phyloP scores from a whole-genome alignment of 2,113 vertebrate species.

The Columba livia region DNA sequence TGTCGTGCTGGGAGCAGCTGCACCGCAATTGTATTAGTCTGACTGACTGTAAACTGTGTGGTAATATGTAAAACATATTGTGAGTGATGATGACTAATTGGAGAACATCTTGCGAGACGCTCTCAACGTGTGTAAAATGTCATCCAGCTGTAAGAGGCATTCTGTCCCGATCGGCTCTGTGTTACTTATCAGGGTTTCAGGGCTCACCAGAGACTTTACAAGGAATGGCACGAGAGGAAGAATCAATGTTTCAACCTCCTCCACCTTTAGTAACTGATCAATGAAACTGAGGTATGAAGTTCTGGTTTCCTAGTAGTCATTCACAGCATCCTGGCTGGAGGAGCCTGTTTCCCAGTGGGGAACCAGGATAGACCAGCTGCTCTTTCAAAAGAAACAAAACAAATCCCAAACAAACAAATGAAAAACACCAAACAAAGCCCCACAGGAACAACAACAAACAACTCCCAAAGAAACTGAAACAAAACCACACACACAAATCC shows the following conservation, averaged over 20 bases:
- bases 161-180: neutral
- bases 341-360: too few species aligned
- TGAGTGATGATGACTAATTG: constrained; percentile 63
- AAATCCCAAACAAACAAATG: neutral
- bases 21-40: constrained; percentile 61
- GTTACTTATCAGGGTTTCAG: neutral
- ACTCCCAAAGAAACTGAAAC: too few species aligned
- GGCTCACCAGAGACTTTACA: neutral
- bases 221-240: neutral
- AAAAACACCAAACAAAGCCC: neutral
- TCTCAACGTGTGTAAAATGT: constrained; percentile 62
- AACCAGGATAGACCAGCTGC: neutral
- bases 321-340: neutral
- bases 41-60: constrained; percentile 69
- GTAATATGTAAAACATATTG: constrained; percentile 58
- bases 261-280: neutral
- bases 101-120: constrained; percentile 58
- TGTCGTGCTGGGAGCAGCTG: constrained; percentile 74
- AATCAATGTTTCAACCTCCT: neutral
- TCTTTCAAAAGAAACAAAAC: neutral
- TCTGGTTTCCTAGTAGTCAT: neutral
- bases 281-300: neutral
- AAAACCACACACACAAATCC: too few species aligned
- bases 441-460: too few species aligned
- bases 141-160: constrained; percentile 59